phyloP scores from a whole-genome alignment of 2,888 invertebrate species.

The Eudemis profundana region DNA sequence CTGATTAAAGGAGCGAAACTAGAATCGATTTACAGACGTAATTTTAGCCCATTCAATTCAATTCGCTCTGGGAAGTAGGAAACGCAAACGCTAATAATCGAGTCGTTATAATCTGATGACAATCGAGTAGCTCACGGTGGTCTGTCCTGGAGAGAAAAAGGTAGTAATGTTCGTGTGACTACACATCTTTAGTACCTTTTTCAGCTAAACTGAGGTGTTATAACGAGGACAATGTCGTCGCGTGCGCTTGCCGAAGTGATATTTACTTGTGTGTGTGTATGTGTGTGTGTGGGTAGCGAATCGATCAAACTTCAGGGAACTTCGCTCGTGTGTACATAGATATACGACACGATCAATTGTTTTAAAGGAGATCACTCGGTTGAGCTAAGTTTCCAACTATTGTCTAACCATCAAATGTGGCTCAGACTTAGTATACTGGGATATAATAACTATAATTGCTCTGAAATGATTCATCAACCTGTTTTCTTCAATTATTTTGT shows the following conservation, averaged over 20 bases:
- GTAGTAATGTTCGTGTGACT: not conserved
- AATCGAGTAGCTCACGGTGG: slow-evolving; percentile 8
- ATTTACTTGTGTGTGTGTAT: slow-evolving; percentile 14
- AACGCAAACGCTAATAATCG: slow-evolving; percentile 9
- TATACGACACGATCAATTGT: no score
- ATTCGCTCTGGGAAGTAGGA: slow-evolving; percentile 16
- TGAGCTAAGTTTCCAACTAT: no score
- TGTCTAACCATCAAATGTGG: no score
- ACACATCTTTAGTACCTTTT: not conserved
- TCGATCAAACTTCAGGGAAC: not conserved
- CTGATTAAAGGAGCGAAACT: not conserved
- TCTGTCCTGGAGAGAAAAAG: not conserved
- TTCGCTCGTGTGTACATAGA: not conserved
- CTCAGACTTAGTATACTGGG: no score
- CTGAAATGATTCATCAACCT: no score
- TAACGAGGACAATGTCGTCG: slow-evolving; percentile 14
- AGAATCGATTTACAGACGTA: slow-evolving; percentile 12
- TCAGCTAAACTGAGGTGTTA: not conserved
- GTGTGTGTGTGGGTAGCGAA: slow-evolving; percentile 13
- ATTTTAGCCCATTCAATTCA: slow-evolving; percentile 3
- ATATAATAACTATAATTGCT: no score
- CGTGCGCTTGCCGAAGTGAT: slow-evolving; percentile 20
- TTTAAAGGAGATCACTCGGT: no score
- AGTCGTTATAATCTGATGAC: slow-evolving; percentile 18
- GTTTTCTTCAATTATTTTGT: no score